phyloP scores from a whole-genome alignment of 2,888 invertebrate species.

The Ectropis crepuscularia region DNA sequence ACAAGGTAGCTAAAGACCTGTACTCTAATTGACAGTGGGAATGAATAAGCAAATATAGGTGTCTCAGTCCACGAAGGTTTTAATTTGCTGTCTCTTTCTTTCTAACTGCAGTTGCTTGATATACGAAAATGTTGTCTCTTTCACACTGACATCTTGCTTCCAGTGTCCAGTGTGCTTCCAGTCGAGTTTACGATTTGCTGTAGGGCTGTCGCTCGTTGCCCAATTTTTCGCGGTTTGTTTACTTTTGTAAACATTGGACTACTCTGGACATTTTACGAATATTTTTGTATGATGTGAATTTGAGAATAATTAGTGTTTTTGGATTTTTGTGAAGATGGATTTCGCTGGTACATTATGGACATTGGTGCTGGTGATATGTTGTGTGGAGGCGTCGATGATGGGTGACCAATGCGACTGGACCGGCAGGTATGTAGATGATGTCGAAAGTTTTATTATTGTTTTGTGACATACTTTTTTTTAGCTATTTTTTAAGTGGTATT shows the following conservation, averaged over 20 bases:
- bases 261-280: conserved; percentile 41
- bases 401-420: conserved; percentile 89
- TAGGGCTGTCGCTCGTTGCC: conserved; percentile 44
- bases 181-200: conserved; percentile 55
- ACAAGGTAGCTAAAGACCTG: conserved; percentile 29
- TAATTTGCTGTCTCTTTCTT: conserved; percentile 58
- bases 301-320: conserved; percentile 35
- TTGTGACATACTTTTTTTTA: conserved; percentile 46
- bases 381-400: conserved; percentile 84
- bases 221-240: conserved; percentile 57
- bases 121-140: conserved; percentile 44
- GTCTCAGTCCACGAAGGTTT: conserved; percentile 47
- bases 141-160: conserved; percentile 21
- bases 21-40: conserved; percentile 21
- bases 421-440: conserved; percentile 84
- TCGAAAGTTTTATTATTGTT: conserved; percentile 52
- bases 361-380: conserved; percentile 69
- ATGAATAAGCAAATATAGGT: conserved; percentile 42
- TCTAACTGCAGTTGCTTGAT: conserved; percentile 36
- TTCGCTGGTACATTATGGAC: conserved; percentile 68
- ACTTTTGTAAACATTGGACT: conserved; percentile 50
- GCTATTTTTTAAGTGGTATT: conserved; percentile 7
- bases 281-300: conserved; percentile 59
- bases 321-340: conserved; percentile 61
- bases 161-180: conserved; percentile 43